Conservation (phyloP, 2,113 vertebrate genomes). For the Albula glossodonta region DNA sequence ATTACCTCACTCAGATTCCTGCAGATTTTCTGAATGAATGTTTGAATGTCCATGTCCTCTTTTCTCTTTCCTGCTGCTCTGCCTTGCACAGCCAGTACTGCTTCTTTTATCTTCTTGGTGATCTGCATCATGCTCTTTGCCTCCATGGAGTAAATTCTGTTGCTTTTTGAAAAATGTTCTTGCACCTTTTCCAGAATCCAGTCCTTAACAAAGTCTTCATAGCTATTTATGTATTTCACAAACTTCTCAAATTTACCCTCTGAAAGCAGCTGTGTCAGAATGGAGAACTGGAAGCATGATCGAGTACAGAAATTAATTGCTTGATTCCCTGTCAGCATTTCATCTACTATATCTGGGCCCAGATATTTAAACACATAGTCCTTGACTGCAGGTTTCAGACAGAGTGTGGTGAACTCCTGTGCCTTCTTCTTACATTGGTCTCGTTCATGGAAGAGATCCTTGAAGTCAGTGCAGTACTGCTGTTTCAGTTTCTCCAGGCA, state of each 20-base stretch:
- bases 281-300: conserved; percentile 47
- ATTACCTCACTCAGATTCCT: no score
- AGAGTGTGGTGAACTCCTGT: conserved; percentile 34
- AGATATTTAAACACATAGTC: conserved; percentile 39
- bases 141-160: no score
- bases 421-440: conserved; percentile 53
- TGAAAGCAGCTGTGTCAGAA: conserved; percentile 50
- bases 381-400: conserved; percentile 24
- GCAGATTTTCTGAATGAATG: no score
- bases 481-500: conserved; percentile 46
- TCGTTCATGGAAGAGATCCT: conserved; percentile 37
- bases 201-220: conserved; percentile 49
- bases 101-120: no score
- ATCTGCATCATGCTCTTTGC: no score
- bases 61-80: no score
- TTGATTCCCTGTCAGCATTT: neutral
- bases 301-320: conserved; percentile 38
- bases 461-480: conserved; percentile 47
- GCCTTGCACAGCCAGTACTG: no score
- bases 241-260: conserved; percentile 36
- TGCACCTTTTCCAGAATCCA: conserved; percentile 37
- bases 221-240: conserved; percentile 35
- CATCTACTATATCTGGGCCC: conserved; percentile 35
- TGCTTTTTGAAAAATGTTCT: no score
- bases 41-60: no score